Conservation (phyloP, 35 echinoderm and acorn worm species). For the Heliocidaris erythrogramma region DNA sequence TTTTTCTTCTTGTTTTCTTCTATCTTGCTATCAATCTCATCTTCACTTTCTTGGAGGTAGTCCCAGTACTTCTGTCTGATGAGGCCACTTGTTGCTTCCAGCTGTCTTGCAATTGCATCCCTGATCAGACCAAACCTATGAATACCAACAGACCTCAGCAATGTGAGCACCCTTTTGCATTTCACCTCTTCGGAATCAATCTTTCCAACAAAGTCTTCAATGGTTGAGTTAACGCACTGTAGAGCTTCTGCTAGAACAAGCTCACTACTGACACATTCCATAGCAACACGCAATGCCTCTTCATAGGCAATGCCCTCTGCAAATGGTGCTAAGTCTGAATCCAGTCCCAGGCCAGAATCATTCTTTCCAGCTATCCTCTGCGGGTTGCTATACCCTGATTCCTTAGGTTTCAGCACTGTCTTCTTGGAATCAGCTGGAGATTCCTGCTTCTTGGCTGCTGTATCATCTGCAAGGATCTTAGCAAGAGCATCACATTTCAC, state of each 20-base stretch:
- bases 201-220: slow-evolving; percentile 57
- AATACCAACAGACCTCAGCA: slow-evolving; percentile 48
- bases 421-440: not conserved
- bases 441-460: slow-evolving; percentile 20
- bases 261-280: slow-evolving; percentile 65
- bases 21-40: slow-evolving; percentile 17
- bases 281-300: slow-evolving; percentile 67
- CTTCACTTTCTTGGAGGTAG: slow-evolving; percentile 31
- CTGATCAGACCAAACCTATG: slow-evolving; percentile 62
- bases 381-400: not conserved
- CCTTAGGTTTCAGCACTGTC: not conserved
- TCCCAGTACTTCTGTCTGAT: slow-evolving; percentile 66
- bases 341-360: slow-evolving; percentile 33
- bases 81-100: slow-evolving; percentile 54
- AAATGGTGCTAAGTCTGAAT: slow-evolving; percentile 58
- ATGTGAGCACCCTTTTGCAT: slow-evolving; percentile 57
- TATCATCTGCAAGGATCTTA: slow-evolving; percentile 37
- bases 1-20: slow-evolving; percentile 28
- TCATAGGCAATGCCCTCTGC: slow-evolving; percentile 69
- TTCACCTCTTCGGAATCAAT: slow-evolving; percentile 54
- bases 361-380: slow-evolving; percentile 40
- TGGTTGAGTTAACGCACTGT: slow-evolving; percentile 56
- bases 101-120: slow-evolving; percentile 46
- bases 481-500: not conserved
- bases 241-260: slow-evolving; percentile 73